Percentiles rank a stretch among this genome's conserved stretches.
These are phyloP conservation scores for Lycophotia porphyrea DNA, from an alignment of 2,888 invertebrate genomes.

Conservation along the genomic window DNA sequence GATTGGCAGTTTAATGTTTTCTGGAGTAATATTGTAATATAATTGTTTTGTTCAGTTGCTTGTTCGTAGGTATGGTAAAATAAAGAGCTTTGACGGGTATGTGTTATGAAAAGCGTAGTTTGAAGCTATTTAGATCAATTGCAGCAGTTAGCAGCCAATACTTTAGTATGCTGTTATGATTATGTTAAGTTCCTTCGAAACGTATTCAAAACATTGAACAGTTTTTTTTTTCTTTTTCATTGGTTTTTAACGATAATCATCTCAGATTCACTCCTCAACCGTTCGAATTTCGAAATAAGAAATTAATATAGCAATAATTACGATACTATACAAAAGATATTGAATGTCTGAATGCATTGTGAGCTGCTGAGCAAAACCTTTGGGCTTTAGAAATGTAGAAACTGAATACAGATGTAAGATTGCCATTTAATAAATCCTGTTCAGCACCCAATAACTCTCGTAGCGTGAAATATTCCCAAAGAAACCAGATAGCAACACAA, in stretches of 20 bases:
- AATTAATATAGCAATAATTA: not conserved
- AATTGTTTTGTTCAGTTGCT: conserved; percentile 18
- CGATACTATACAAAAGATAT: not conserved
- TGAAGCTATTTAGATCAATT: conserved; percentile 10
- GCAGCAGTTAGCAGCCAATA: conserved; percentile 2
- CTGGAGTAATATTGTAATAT: conserved; percentile 22
- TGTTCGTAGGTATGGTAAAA: not conserved
- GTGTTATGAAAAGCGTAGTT: conserved; percentile 22
- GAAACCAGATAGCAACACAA: conserved; percentile 33
- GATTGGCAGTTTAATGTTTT: conserved; percentile 35
- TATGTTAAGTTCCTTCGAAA: not conserved
- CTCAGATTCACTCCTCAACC: not conserved
- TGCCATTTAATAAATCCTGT: conserved; percentile 40
- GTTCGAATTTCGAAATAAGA: not conserved
- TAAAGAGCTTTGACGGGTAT: conserved; percentile 10
- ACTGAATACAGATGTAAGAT: conserved; percentile 21
- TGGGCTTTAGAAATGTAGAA: not conserved
- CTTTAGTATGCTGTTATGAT: not conserved
- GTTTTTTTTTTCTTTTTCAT: no score
- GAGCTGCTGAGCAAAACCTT: not conserved
- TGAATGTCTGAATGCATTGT: not conserved
- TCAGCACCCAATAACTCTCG: conserved; percentile 27
- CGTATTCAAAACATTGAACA: not conserved
- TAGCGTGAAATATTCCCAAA: conserved; percentile 36
- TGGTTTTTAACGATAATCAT: conserved; percentile 7